Evolutionary conservation across 1,140 invertebrate species (phyloP), one percentile per base, ranked within the genome.

Genomic region (Spodoptera litura): DNA sequence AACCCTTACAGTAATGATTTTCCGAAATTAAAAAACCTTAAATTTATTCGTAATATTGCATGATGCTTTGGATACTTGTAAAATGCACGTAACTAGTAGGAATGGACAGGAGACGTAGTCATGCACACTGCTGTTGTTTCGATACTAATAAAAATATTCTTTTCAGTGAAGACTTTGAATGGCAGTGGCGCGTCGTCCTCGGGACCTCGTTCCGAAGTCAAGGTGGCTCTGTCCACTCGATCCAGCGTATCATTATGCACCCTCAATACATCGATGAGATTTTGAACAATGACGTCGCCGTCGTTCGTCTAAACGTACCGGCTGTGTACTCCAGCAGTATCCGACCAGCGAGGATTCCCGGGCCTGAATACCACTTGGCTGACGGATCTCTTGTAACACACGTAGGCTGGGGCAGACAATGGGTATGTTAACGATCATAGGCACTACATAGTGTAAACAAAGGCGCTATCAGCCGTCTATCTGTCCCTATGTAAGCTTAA

Each of bases 281-380:
- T 3, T 93, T 95, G 9, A 89, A 95, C 64, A 95, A 96, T 78
- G 96, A 97, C 75, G 95, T 97, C 8, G 96, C 95, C 0, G 77
- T 97, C 20, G 59, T 89, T 35, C 95, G 77, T 64, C 89, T 95
- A 4, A 64, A 87, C 4, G 73, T 61, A 0, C 55, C 86, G 0
- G 85, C 92, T 4, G 74, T 85, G 15, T 86, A 93, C 0, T 85
- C 81, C 0, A 52, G 77, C 51, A 68, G 51, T 3, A 77, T 87
- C 0, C 71, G 86, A 0, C 51, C 83, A 11, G 79, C 86, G 1
- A 74, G 85, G n/a, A 68, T 91, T 31, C 78, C 88, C 38, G 89
- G 86, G 5, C 2, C 78, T 8, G 83, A 83, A 77, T 91, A 89
- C 78, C 38, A 78, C 9, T 52, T 90, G 3, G 56, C 81, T 0